These are phyloP conservation scores for Himalopsyche tibetana DNA, from an alignment of 2,888 invertebrate species.

Conservation along the genomic window DNA sequence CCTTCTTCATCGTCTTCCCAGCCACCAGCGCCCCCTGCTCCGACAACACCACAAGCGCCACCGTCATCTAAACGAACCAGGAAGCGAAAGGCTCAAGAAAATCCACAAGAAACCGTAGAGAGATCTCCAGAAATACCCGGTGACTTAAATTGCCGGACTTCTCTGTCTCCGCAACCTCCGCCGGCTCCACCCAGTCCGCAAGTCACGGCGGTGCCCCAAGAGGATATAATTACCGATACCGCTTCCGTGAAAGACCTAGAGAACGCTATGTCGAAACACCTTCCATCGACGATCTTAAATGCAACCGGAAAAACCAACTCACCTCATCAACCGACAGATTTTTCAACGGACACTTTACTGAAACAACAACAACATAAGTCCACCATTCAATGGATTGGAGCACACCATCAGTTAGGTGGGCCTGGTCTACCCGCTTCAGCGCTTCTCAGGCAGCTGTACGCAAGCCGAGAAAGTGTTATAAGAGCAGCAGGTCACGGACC, in stretches of 20 bases:
- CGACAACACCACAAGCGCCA: constrained; percentile 63
- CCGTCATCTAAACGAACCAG: constrained; percentile 71
- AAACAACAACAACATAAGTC: constrained; percentile 87
- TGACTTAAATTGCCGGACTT: constrained; percentile 70
- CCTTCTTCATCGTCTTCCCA: constrained; percentile 73
- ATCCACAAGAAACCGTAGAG: constrained; percentile 71
- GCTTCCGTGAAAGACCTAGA: constrained; percentile 94
- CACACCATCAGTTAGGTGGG: constrained; percentile 80
- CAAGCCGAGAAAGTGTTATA: constrained; percentile 96
- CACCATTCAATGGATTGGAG: constrained; percentile 96
- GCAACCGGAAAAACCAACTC: constrained; percentile 75
- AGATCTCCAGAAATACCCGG: constrained; percentile 74
- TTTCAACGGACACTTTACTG: constrained; percentile 89
- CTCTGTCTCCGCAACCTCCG: constrained; percentile 71
- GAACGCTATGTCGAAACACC: constrained; percentile 97
- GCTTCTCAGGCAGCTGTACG: constrained; percentile 91
- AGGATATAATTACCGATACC: constrained; percentile 72
- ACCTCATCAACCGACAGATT: constrained; percentile 87
- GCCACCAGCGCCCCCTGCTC: constrained; percentile 68
- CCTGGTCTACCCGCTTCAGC: constrained; percentile 85
- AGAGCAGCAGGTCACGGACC: constrained; percentile 83
- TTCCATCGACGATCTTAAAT: constrained; percentile 80
- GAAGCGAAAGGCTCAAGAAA: constrained; percentile 76
- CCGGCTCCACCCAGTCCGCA: constrained; percentile 72
- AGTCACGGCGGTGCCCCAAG: constrained; percentile 71